These are phyloP conservation scores for Psittacula echo DNA, from an alignment of 2,797 vertebrate species.

Conservation along the genomic window DNA sequence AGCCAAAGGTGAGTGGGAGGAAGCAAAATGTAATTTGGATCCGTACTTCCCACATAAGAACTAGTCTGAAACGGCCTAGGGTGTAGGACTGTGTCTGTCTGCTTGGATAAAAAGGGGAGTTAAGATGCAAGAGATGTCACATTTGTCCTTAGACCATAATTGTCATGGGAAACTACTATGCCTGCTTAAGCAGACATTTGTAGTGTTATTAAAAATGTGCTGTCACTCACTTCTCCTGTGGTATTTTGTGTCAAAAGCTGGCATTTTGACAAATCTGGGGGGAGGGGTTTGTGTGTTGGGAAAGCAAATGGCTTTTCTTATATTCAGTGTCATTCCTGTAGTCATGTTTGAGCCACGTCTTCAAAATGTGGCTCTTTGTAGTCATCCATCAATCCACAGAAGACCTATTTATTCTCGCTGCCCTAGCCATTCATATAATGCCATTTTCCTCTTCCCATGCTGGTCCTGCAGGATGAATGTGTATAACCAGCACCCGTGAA, in stretches of 20 bases:
- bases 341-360: neutral
- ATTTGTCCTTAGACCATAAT: neutral
- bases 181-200: neutral
- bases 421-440: neutral
- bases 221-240: neutral
- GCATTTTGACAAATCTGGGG: neutral
- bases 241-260: conserved; percentile 14
- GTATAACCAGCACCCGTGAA: neutral
- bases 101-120: neutral
- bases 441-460: neutral
- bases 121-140: neutral
- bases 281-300: neutral
- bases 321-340: neutral
- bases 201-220: neutral
- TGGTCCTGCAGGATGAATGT: neutral
- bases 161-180: neutral
- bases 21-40: neutral
- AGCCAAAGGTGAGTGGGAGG: neutral
- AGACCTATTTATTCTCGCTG: conserved; percentile 28
- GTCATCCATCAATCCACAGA: neutral
- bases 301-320: neutral
- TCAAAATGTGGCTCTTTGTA: neutral
- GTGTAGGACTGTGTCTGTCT: neutral
- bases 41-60: neutral
- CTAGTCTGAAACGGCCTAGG: neutral